Base-by-base conservation (phyloP, 1,140 invertebrate species). In the Pentalonia nigronervosa region DNA sequence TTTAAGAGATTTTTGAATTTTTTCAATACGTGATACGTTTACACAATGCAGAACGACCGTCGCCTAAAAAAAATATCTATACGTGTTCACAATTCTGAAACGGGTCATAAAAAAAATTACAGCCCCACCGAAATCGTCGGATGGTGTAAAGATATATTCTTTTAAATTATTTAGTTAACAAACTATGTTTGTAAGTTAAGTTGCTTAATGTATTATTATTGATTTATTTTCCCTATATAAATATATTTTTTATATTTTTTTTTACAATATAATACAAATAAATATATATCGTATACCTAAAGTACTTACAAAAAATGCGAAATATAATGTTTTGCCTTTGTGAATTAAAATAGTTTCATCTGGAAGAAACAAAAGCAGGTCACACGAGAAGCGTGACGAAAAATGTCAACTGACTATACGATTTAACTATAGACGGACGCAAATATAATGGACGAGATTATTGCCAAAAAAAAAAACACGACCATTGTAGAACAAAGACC, bases 21-120 rank as follows among this genome's bases (percentile, higher is more conserved):
- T 41, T 89, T 36, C 34, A 23, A 53, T 89, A 89, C 87, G 48
- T 89, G 48, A 89, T 89, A 14, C n/a, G 53, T 50, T 50, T 41
- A 53, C 87, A 21, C 87, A 23, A 89, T 56, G n/a, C 20, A 53
- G 53, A 30, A 89, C 20, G 87, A 56, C 34, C n/a, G 21, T 36
- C 25, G 3, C 41, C 41, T 9, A 88, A 23, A 89, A 89, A 34
- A 88, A 34, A 34, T 34, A n/a, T 34, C 9, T 25, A 36, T 89
- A 89, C 87, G 48, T 56, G 87, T 89, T 89, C 21, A 34, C 7
- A 25, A 53, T 53, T 53, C 47, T 4, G 1, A 89, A 20, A 89
- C 53, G 6, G 87, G 21, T 30, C 20, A n/a, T 89, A 53, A 89
- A 89, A 88, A 86, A 34, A 88, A 50, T 34, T 34, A 88, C 34